Evolutionary conservation across 2,113 vertebrate species (phyloP).

Genomic region (Bostrychus sinensis): DNA sequence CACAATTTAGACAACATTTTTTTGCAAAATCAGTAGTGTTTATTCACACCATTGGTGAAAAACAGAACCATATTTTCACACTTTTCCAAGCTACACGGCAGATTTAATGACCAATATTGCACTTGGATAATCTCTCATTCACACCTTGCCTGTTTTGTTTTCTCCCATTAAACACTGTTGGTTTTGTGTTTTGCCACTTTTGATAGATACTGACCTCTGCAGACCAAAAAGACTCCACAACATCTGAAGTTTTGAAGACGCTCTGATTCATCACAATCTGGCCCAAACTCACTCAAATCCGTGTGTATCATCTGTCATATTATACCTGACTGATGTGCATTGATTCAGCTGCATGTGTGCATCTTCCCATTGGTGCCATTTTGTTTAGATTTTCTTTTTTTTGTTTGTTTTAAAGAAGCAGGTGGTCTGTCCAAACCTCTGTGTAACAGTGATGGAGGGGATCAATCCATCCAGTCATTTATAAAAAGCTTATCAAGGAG

Average conservation of each 20-base stretch:
- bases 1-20: no score
- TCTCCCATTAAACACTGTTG: conserved; percentile 14
- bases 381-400: conserved; percentile 45
- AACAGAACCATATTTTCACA: not conserved
- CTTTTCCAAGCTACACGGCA: not conserved
- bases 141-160: not conserved
- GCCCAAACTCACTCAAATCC: no score
- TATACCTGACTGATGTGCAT: no score
- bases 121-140: conserved; percentile 50
- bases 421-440: conserved; percentile 58
- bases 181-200: not conserved
- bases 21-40: not conserved
- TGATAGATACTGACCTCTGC: not conserved
- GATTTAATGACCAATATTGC: not conserved
- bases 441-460: conserved; percentile 24
- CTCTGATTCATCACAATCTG: conserved; percentile 26
- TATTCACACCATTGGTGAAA: not conserved
- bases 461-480: conserved; percentile 15
- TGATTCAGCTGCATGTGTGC: no score
- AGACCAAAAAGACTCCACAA: not conserved
- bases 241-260: conserved; percentile 2
- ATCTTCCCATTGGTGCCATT: conserved; percentile 25
- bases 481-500: conserved; percentile 47
- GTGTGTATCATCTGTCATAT: no score
- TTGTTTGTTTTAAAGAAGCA: conserved; percentile 42